Conservation (phyloP, 2,113 vertebrate species). For the Hippocampus mohnikei region DNA sequence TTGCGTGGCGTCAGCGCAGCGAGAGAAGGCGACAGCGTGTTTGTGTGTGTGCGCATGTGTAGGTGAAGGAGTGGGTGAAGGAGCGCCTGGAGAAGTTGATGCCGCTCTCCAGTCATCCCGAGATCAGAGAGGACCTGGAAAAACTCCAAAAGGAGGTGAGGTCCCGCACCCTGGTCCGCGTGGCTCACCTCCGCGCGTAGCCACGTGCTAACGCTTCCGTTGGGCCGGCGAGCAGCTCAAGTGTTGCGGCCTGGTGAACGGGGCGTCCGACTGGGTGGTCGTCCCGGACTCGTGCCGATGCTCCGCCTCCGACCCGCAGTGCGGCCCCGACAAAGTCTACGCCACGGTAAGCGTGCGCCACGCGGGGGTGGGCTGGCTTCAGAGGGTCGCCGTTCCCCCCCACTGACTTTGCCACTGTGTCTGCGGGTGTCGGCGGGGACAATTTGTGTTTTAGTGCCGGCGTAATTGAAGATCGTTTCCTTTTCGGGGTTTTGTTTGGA, state of each 20-base stretch:
- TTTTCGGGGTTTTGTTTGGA: too few relatives aligned
- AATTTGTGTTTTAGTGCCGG: too few relatives aligned
- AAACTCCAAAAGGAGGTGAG: conserved; percentile 50
- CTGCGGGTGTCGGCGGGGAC: too few relatives aligned
- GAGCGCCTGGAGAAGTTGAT: background rate
- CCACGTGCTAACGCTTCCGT: background rate
- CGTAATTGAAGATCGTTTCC: too few relatives aligned
- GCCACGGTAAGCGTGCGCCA: conserved; percentile 28
- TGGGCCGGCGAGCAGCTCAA: conserved; percentile 38
- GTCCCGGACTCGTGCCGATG: conserved; percentile 56
- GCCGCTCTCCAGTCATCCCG: conserved; percentile 1
- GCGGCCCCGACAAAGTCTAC: background rate
- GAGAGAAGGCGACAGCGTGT: too few relatives aligned
- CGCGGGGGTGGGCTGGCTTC: too few relatives aligned
- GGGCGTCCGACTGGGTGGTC: conserved; percentile 22
- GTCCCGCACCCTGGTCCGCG: too few relatives aligned
- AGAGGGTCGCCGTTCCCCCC: too few relatives aligned
- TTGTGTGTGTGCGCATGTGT: background rate
- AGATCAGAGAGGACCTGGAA: conserved; percentile 29
- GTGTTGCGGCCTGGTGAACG: conserved; percentile 56
- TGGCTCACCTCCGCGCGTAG: background rate
- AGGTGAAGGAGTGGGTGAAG: conserved; percentile 51
- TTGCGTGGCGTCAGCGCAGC: too few relatives aligned
- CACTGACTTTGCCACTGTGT: too few relatives aligned
- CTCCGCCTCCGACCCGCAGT: background rate